phyloP scores from a whole-genome alignment of 2,888 invertebrate species.

The Alsophila aescularia region DNA sequence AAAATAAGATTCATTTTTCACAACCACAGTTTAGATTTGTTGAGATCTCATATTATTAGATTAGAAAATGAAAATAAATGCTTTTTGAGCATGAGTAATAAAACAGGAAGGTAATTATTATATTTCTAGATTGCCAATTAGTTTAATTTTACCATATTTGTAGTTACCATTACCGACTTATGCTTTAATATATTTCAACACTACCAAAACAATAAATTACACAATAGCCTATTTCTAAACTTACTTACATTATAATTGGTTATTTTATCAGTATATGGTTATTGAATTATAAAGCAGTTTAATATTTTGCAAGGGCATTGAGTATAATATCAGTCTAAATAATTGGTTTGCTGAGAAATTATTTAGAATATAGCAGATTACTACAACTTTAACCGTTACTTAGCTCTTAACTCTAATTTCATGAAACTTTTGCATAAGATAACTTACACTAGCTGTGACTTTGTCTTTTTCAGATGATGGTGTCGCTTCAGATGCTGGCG shows the following conservation, averaged over 20 bases:
- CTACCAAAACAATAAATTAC: slow-evolving; percentile 10
- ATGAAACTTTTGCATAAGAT: slow-evolving; percentile 86
- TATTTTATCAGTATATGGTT: slow-evolving; percentile 35
- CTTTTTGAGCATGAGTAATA: not conserved
- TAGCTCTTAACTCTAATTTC: slow-evolving; percentile 87
- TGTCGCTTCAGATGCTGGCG: slow-evolving; percentile 86
- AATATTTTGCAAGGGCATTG: slow-evolving; percentile 54
- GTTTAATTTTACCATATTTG: not conserved
- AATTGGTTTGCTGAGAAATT: slow-evolving; percentile 45
- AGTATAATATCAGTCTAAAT: slow-evolving; percentile 67
- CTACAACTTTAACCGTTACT: slow-evolving; percentile 26
- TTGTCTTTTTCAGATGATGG: slow-evolving; percentile 86
- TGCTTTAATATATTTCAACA: slow-evolving; percentile 7
- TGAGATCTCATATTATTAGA: slow-evolving; percentile 19
- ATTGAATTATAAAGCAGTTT: slow-evolving; percentile 56
- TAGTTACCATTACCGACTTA: not conserved
- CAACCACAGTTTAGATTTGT: slow-evolving; percentile 42
- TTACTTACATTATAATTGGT: slow-evolving; percentile 31
- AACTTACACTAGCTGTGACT: slow-evolving; percentile 89
- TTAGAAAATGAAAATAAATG: not conserved
- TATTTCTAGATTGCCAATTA: not conserved
- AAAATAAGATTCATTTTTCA: slow-evolving; percentile 49
- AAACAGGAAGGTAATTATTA: not conserved
- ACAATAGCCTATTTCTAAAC: slow-evolving; percentile 38
- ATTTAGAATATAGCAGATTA: slow-evolving; percentile 19